A percentile compares a stretch with the other conserved stretches of the same genome.
These are phyloP conservation scores for Phrynosoma blainvillii DNA, from an alignment of 2,113 vertebrate species.

Conservation along the genomic window DNA sequence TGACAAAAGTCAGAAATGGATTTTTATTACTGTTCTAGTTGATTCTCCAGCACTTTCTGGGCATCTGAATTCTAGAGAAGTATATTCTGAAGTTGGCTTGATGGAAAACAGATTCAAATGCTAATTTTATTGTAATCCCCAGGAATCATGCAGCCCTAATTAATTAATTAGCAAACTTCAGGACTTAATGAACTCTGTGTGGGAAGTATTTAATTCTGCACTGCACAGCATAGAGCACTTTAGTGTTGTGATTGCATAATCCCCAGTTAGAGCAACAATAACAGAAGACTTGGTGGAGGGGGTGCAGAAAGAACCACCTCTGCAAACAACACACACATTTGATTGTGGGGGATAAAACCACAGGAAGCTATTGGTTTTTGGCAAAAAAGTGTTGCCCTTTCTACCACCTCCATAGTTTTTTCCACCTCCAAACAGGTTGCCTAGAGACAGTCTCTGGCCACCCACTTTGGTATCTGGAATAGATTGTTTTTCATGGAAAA, in stretches of 20 bases:
- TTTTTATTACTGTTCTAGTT: conserved; percentile 65
- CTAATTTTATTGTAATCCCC: conserved; percentile 71
- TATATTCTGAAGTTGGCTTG: conserved; percentile 51
- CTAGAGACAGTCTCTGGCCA: not conserved
- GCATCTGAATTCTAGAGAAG: conserved; percentile 57
- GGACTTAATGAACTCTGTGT: conserved; percentile 72
- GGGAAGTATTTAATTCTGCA: conserved; percentile 69
- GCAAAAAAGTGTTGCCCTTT: not conserved
- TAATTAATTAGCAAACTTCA: conserved; percentile 69
- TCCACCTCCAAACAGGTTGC: not conserved
- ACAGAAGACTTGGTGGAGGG: conserved; percentile 38
- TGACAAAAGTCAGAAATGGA: conserved; percentile 58
- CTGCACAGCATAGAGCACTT: conserved; percentile 62
- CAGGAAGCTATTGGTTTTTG: not conserved
- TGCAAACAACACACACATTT: not conserved
- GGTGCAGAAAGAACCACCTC: not conserved
- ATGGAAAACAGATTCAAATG: conserved; percentile 67
- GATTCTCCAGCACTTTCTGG: conserved; percentile 56
- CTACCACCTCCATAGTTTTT: not conserved
- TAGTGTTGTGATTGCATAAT: conserved; percentile 67
- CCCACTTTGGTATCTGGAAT: not conserved
- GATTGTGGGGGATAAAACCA: conserved; percentile 1
- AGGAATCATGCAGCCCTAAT: conserved; percentile 66
- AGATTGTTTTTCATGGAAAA: rapidly evolving
- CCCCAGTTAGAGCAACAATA: conserved; percentile 58